A percentile compares a stretch with the other conserved stretches of the same genome.
Evolutionary conservation across 1,140 invertebrate species (phyloP).

Genomic region (Choristoneura fumiferana): DNA sequence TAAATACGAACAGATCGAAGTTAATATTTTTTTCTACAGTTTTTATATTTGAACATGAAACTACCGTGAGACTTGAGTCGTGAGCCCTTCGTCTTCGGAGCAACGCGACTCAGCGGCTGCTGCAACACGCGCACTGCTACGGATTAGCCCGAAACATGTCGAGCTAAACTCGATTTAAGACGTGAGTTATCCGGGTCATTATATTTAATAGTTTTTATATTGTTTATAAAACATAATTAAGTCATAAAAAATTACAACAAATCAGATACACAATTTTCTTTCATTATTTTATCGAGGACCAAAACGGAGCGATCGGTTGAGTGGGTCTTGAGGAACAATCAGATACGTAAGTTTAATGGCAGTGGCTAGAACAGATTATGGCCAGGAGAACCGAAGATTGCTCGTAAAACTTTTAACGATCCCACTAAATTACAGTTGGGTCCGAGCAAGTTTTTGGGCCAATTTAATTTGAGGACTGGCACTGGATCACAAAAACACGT

Average conservation of each 20-base stretch:
- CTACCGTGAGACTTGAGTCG: no score
- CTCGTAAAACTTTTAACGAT: slow-evolving; percentile 47
- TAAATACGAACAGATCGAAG: no score
- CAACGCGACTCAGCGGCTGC: no score
- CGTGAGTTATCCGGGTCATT: no score
- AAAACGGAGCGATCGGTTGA: slow-evolving; percentile 4
- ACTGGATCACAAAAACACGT: slow-evolving; percentile 24
- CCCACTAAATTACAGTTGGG: slow-evolving; percentile 44
- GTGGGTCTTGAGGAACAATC: slow-evolving; percentile 10
- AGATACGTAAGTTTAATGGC: slow-evolving; percentile 16
- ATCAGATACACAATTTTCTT: neutral
- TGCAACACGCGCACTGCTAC: no score
- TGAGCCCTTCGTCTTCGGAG: no score
- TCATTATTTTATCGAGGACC: neutral
- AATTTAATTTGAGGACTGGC: slow-evolving; percentile 37
- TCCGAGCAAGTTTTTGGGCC: slow-evolving; percentile 34
- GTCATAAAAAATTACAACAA: neutral
- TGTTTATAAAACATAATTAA: no score
- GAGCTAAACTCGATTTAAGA: no score
- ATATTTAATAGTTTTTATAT: no score
- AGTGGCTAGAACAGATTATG: slow-evolving; percentile 39
- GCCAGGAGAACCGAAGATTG: slow-evolving; percentile 35
- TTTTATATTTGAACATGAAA: no score
- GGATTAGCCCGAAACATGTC: no score
- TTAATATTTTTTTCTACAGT: no score